Base-by-base conservation (phyloP, 2,113 vertebrate genomes). In the Alexandromys fortis region DNA sequence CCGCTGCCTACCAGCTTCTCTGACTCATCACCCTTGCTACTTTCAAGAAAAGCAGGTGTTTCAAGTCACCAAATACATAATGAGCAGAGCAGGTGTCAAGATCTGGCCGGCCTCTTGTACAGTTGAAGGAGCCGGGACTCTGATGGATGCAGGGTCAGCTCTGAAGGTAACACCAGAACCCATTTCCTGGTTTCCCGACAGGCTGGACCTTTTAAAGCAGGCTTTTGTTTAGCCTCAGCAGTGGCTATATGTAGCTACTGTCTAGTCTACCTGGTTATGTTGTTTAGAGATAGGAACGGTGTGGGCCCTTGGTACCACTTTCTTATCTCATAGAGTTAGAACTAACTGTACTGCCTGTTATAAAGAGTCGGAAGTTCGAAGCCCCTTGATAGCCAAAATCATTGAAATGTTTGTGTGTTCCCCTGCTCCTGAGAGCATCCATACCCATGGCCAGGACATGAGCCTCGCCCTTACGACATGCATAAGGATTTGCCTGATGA, bases 1-100 rank as follows among this genome's bases (percentile, higher is more conserved):
- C 1, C 7, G 33, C 0, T 68, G 49, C 86, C 65, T 92, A 24
- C 55, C 85, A 58, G 17, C 55, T 75, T 92, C 42, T 95, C 55
- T 81, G 52, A 12, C 6, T 86, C 79, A 63, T 70, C 67, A 72
- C 30, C 33, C 38, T 73, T 97, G 63, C 49, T 55, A 65, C 88
- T 96, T 86, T 68, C 42, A 75, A 82, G 75, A 87, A 72, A 38
- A 0, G 3, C 65, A 21, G 49, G 61, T 94, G 93, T 92, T 96
- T 95, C 77, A 68, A 67, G 38, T 77, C 38, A 10, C 12, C 12
- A 11, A 35, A 63, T 79, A 49, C 55, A 89, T 83, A 91, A 70
- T 72, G 30, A n/a, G 86, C 82, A 93, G 76, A 86, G 16, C 30
- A 61, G 33, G 70, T 33, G 67, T 14, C 70, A 89, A 88, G 67